These are phyloP conservation scores for Myotis davidii DNA, from an alignment of 2,113 vertebrate genomes.

Conservation along the genomic window DNA sequence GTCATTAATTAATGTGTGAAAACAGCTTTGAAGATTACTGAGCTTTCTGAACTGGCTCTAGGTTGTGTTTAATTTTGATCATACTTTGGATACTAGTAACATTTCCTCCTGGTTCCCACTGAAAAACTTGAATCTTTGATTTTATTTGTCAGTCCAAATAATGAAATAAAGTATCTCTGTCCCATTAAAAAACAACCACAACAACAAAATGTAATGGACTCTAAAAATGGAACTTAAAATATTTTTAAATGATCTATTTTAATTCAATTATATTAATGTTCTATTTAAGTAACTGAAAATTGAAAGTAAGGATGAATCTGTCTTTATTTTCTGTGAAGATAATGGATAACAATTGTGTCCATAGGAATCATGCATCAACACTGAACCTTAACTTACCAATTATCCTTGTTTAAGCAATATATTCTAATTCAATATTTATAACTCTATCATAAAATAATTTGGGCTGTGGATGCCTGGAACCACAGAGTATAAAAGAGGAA, in stretches of 20 bases:
- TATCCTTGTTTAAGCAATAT: not conserved
- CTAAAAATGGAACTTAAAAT: not conserved
- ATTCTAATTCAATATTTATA: not conserved
- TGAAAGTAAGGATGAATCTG: not conserved
- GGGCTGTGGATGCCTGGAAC: not conserved
- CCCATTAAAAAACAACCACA: not conserved
- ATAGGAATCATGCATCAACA: not conserved
- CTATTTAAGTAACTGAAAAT: not conserved
- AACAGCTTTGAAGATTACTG: conserved; percentile 52
- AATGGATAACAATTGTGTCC: not conserved
- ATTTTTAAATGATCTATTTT: not conserved
- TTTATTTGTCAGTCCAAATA: conserved; percentile 36
- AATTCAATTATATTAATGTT: not conserved
- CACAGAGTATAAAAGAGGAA: not conserved
- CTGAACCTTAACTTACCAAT: not conserved
- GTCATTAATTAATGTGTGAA: conserved; percentile 35
- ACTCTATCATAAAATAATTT: not conserved
- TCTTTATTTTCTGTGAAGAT: not conserved
- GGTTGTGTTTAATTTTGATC: conserved; percentile 45
- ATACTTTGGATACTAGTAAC: conserved; percentile 18
- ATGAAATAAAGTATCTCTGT: not conserved
- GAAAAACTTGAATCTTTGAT: conserved; percentile 26
- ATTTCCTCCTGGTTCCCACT: conserved; percentile 17
- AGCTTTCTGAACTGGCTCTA: conserved; percentile 22
- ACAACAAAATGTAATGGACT: not conserved